Conservation (phyloP, 1,140 invertebrate genomes). For the Listronotus bonariensis region DNA sequence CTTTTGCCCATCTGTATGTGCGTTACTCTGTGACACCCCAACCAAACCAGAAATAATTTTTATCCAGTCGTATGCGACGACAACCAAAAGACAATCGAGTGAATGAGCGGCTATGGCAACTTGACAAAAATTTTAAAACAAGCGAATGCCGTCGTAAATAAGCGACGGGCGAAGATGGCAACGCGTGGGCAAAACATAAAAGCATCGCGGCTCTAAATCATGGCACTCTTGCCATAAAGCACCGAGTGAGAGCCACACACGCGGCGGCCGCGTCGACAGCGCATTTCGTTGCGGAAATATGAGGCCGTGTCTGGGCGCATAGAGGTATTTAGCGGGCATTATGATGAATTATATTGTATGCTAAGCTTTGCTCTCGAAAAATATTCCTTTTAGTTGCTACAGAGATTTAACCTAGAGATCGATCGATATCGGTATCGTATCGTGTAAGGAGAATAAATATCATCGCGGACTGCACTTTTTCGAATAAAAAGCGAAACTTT, state of each 20-base stretch:
- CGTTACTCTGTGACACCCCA: background rate
- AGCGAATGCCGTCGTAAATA: slow-evolving; percentile 50
- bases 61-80: background rate
- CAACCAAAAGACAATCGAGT: slow-evolving; percentile 21
- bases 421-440: too few relatives aligned
- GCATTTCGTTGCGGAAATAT: slow-evolving; percentile 26
- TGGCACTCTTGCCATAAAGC: slow-evolving; percentile 49
- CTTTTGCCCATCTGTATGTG: background rate
- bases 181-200: slow-evolving; percentile 52
- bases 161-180: slow-evolving; percentile 48
- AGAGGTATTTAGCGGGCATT: slow-evolving; percentile 19
- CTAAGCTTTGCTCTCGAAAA: background rate
- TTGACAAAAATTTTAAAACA: slow-evolving; percentile 51
- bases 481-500: too few relatives aligned
- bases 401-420: too few relatives aligned
- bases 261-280: slow-evolving; percentile 10
- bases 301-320: slow-evolving; percentile 1
- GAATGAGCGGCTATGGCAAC: slow-evolving; percentile 37
- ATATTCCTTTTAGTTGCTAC: background rate
- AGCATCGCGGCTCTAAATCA: slow-evolving; percentile 51
- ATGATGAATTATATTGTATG: slow-evolving; percentile 3
- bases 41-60: slow-evolving; percentile 1
- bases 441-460: too few relatives aligned
- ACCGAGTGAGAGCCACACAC: slow-evolving; percentile 46
- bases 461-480: too few relatives aligned